Evolutionary conservation across 1,140 invertebrate genomes (phyloP), one percentile per base, ranked within the genome.

Genomic region (Spodoptera litura): DNA sequence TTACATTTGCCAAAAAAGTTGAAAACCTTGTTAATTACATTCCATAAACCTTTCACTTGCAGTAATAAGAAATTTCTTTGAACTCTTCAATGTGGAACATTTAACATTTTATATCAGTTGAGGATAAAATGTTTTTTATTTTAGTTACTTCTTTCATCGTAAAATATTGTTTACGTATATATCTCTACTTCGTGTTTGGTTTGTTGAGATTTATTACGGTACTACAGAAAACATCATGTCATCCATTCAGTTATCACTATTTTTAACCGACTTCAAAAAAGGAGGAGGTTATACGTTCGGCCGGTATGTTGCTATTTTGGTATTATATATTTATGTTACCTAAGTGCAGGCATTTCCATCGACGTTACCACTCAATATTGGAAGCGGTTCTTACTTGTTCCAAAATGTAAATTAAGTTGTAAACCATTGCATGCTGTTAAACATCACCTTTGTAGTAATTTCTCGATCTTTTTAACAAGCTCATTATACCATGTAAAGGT

Each of bases 11-110:
- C 20, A 68, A 31, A 53, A 68, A 20, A 68, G 64, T 27, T 10
- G 8, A 6, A 68, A 44, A 68, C 64, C 44, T 51, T 52, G 64
- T 53, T 53, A 31, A 31, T 66, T 51, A 51, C 49, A 49, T 70
- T 8, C 44, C 20, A 70, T 31, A 25, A 70, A 70, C 66, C 66
- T 70, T 70, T 53, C 66, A 70, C 51, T 71, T 55, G 20, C 27
- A 55, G 64, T 71, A 35, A 70, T 70, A n/a, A 6, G 62, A 66
- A 66, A 66, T 66, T 66, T 25, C 62, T 20, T 51, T 11, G 44
- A 51, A 25, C 15, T 66, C 44, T 25, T 12, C 5, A 25, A 51
- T 12, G 35, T 9, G 20, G 20, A 15, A 49, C 38, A 11, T 38
- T n/a, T 62, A 44, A 62, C 20, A 27, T 35, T 38, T 38, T 38